Percentiles rank a stretch among this genome's conserved stretches.
Conservation (phyloP, 2,113 vertebrate genomes). For the Paracanthobrama guichenoti region DNA sequence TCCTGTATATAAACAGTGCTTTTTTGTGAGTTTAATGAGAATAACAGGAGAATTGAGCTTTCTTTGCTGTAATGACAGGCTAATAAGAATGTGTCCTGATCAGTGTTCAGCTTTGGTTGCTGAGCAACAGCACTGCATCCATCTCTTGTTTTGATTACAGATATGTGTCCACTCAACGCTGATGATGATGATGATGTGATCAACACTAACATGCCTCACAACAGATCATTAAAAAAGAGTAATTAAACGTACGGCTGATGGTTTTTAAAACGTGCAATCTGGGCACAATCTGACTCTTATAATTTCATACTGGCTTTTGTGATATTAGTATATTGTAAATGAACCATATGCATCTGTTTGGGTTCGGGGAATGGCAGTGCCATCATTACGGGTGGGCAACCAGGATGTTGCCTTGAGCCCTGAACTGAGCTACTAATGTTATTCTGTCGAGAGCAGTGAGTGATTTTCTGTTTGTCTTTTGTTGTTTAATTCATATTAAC, state of each 20-base stretch:
- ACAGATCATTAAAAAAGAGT: not conserved
- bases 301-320: not conserved
- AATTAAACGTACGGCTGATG: not conserved
- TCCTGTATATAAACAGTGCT: not conserved
- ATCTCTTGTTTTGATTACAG: slow-evolving; percentile 44
- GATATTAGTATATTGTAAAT: not conserved
- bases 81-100: slow-evolving; percentile 38
- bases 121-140: slow-evolving; percentile 38
- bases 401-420: too few species aligned
- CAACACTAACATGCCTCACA: not conserved
- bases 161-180: slow-evolving; percentile 21
- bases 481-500: too few species aligned
- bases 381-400: too few species aligned
- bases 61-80: slow-evolving; percentile 21
- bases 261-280: not conserved
- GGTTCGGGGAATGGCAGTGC: too few species aligned
- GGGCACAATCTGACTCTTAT: not conserved
- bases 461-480: too few species aligned
- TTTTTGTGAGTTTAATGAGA: slow-evolving; percentile 15
- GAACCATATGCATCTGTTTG: not conserved
- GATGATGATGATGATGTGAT: slow-evolving; percentile 5
- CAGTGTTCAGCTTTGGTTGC: slow-evolving; percentile 39
- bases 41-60: slow-evolving; percentile 5
- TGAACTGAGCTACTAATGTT: too few species aligned
- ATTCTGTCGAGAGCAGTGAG: too few species aligned